phyloP scores from a whole-genome alignment of 2,797 vertebrate genomes.

The Danio choprae region DNA sequence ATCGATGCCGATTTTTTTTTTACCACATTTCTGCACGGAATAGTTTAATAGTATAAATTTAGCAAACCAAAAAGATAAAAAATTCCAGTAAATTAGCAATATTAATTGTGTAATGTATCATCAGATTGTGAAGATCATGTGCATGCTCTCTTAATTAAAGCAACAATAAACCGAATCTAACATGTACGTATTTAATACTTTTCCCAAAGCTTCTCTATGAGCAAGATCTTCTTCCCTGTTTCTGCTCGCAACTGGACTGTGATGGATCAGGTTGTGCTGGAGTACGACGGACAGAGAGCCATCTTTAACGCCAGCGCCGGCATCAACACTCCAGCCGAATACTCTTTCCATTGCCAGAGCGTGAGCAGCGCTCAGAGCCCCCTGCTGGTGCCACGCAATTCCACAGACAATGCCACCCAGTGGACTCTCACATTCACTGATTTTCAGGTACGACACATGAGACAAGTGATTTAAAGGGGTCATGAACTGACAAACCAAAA shows the following conservation, averaged over 20 bases:
- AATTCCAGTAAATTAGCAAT: too few relatives aligned
- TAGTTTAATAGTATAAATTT: too few relatives aligned
- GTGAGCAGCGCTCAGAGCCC: slow-evolving; percentile 71
- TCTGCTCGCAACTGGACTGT: slow-evolving; percentile 85
- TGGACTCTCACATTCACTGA: slow-evolving; percentile 82
- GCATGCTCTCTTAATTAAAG: too few relatives aligned
- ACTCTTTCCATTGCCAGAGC: slow-evolving; percentile 84
- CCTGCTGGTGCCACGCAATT: slow-evolving; percentile 68
- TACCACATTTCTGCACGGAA: too few relatives aligned
- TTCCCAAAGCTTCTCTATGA: slow-evolving; percentile 77
- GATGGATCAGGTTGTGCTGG: slow-evolving; percentile 78
- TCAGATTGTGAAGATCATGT: too few relatives aligned
- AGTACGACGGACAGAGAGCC: slow-evolving; percentile 35
- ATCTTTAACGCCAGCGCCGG: slow-evolving; percentile 72
- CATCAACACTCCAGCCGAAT: slow-evolving; percentile 83
- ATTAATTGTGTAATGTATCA: too few relatives aligned
- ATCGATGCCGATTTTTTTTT: too few relatives aligned
- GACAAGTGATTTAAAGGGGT: too few relatives aligned
- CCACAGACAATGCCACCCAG: slow-evolving; percentile 25
- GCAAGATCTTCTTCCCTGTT: slow-evolving; percentile 72
- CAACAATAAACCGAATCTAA: too few relatives aligned
- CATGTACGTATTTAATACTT: not conserved
- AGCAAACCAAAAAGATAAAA: too few relatives aligned
- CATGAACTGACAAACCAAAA: too few relatives aligned
- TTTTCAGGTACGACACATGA: slow-evolving; percentile 82